phyloP scores from a whole-genome alignment of 2,888 invertebrate genomes.

The Suillia variegata region DNA sequence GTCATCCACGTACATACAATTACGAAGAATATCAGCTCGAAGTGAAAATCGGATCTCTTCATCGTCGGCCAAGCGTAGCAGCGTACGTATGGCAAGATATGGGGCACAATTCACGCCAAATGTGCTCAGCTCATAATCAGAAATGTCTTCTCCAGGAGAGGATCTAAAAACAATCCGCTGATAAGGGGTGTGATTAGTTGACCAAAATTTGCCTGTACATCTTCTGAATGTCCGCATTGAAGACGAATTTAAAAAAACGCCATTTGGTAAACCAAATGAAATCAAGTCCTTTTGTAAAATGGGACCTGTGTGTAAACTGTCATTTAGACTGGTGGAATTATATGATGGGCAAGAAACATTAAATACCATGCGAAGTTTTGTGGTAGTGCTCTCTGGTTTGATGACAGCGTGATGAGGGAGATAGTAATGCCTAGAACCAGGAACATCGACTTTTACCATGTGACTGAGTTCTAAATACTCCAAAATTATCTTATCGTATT shows the following conservation, averaged over 20 bases:
- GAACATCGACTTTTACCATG: too few species aligned
- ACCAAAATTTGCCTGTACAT: conserved; percentile 6
- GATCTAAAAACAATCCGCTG: background rate
- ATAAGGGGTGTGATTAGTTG: background rate
- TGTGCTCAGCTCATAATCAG: background rate
- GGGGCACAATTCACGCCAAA: conserved; percentile 19
- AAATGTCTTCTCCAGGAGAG: background rate
- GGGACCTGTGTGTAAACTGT: background rate
- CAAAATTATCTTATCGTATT: too few species aligned
- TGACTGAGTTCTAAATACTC: too few species aligned
- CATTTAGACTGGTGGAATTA: background rate
- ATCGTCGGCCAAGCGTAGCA: conserved; percentile 17
- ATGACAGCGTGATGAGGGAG: background rate
- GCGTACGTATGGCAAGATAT: conserved; percentile 15
- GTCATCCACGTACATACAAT: conserved; percentile 24
- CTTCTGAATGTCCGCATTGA: conserved; percentile 4
- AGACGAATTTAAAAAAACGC: background rate
- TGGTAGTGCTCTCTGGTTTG: background rate
- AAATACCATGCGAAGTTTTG: background rate
- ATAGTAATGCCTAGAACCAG: background rate
- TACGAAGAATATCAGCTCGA: conserved; percentile 13
- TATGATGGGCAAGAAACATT: background rate
- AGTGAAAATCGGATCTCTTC: conserved; percentile 12
- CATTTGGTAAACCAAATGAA: background rate
- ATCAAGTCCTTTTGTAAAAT: background rate